phyloP scores from a whole-genome alignment of 2,888 invertebrate species.

The Dorcus hopei region DNA sequence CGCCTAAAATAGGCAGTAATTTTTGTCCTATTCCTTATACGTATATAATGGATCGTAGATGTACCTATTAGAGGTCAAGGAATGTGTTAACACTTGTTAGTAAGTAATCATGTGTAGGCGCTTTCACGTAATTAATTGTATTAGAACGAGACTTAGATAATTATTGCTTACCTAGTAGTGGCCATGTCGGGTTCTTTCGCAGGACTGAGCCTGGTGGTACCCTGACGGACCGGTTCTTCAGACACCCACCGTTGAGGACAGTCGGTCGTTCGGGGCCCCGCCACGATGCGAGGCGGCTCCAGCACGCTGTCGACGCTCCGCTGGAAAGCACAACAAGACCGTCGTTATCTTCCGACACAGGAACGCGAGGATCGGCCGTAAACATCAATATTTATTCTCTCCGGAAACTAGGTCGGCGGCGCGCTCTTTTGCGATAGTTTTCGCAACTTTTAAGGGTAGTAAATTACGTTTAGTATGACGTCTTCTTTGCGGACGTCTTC shows the following conservation, averaged over 20 bases:
- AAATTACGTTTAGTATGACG: too few species aligned
- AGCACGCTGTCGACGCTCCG: slow-evolving; percentile 48
- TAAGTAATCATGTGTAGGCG: not conserved
- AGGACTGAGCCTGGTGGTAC: slow-evolving; percentile 47
- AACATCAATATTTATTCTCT: not conserved
- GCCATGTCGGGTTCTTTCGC: slow-evolving; percentile 48
- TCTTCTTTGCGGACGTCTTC: too few species aligned
- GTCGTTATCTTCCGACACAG: not conserved
- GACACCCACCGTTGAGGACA: slow-evolving; percentile 31
- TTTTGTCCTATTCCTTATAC: not conserved
- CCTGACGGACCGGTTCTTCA: slow-evolving; percentile 47
- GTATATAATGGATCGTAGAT: not conserved
- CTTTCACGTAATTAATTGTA: not conserved
- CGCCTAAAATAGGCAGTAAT: too few species aligned
- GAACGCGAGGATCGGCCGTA: not conserved
- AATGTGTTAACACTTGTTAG: too few species aligned
- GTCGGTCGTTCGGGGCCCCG: slow-evolving; percentile 27
- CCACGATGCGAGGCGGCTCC: slow-evolving; percentile 35
- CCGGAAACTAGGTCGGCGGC: not conserved
- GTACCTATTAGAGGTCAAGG: not conserved
- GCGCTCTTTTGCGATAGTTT: too few species aligned
- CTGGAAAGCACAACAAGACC: slow-evolving; percentile 33
- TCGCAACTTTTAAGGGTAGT: too few species aligned
- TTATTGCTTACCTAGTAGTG: slow-evolving; percentile 33
- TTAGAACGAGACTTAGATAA: not conserved